phyloP scores from a whole-genome alignment of 2,888 invertebrate species.

The Aphidoletes aphidimyza region DNA sequence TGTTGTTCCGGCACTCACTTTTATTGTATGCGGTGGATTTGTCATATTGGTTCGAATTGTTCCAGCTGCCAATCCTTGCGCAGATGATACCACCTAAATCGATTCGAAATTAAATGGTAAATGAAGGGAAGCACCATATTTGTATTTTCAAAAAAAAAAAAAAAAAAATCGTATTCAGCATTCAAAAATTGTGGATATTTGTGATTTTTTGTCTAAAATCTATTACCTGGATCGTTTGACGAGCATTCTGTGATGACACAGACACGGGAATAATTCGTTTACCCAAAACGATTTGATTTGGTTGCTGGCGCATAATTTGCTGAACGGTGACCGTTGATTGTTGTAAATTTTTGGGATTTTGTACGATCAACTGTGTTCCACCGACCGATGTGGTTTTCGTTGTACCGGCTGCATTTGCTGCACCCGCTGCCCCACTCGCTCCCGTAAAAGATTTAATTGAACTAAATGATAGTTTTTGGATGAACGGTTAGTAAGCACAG shows the following conservation, averaged over 20 bases:
- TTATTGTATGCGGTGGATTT: constrained; percentile 59
- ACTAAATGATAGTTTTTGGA: too few relatives aligned
- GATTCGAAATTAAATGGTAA: constrained; percentile 32
- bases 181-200: too few relatives aligned
- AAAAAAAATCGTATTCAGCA: not conserved
- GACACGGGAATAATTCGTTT: constrained; percentile 77
- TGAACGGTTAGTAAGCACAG: too few relatives aligned
- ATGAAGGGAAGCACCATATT: not conserved
- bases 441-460: constrained; percentile 32
- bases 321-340: constrained; percentile 77
- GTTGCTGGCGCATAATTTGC: constrained; percentile 75
- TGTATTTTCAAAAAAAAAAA: not conserved
- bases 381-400: constrained; percentile 61
- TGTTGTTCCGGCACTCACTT: constrained; percentile 63
- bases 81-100: constrained; percentile 68
- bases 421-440: constrained; percentile 62
- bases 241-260: constrained; percentile 69
- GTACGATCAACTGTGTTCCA: constrained; percentile 76
- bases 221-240: constrained; percentile 69
- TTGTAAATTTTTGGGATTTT: constrained; percentile 68
- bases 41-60: constrained; percentile 68
- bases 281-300: constrained; percentile 62
- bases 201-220: constrained; percentile 25
- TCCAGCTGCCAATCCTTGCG: constrained; percentile 67
- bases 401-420: constrained; percentile 59